A percentile compares a stretch with the other conserved stretches of the same genome.
phyloP scores from a whole-genome alignment of 2,888 invertebrate genomes.

The Eledona agricola region DNA sequence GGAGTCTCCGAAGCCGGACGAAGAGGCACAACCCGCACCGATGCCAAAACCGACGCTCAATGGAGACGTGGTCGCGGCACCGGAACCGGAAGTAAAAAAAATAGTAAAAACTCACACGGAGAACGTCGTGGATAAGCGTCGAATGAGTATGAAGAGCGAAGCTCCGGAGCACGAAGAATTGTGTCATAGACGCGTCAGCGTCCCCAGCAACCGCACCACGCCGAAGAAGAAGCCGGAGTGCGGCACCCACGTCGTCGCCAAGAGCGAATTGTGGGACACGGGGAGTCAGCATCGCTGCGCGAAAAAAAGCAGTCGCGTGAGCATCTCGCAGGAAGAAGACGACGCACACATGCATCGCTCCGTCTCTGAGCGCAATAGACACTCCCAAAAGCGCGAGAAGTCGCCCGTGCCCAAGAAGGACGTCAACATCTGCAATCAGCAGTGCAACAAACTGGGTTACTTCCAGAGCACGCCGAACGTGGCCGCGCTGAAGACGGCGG shows the following conservation, averaged over 20 bases:
- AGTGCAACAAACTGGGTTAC: conserved; percentile 63
- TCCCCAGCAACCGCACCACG: conserved; percentile 53
- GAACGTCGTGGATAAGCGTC: conserved; percentile 56
- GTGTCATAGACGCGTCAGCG: conserved; percentile 54
- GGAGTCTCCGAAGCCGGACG: conserved; percentile 47
- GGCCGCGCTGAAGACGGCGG: conserved; percentile 58
- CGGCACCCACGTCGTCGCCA: conserved; percentile 61
- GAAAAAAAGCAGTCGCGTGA: conserved; percentile 56
- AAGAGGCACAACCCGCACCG: conserved; percentile 16
- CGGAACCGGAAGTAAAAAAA: conserved; percentile 28
- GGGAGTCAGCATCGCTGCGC: conserved; percentile 59
- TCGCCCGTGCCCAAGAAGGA: conserved; percentile 50
- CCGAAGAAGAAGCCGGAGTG: conserved; percentile 64
- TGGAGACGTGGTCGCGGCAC: conserved; percentile 11
- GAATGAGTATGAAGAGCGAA: conserved; percentile 51
- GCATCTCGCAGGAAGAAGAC: conserved; percentile 57
- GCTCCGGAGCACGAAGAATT: conserved; percentile 48
- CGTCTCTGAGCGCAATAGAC: conserved; percentile 59
- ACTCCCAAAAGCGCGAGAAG: conserved; percentile 56
- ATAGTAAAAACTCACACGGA: neutral
- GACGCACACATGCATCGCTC: conserved; percentile 58
- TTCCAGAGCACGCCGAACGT: conserved; percentile 72
- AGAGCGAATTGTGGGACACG: conserved; percentile 63
- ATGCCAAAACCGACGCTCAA: conserved; percentile 39
- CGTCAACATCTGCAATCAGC: conserved; percentile 57